These are phyloP conservation scores for Agrotis exclamationis DNA, from an alignment of 2,888 invertebrate species.

Conservation along the genomic window DNA sequence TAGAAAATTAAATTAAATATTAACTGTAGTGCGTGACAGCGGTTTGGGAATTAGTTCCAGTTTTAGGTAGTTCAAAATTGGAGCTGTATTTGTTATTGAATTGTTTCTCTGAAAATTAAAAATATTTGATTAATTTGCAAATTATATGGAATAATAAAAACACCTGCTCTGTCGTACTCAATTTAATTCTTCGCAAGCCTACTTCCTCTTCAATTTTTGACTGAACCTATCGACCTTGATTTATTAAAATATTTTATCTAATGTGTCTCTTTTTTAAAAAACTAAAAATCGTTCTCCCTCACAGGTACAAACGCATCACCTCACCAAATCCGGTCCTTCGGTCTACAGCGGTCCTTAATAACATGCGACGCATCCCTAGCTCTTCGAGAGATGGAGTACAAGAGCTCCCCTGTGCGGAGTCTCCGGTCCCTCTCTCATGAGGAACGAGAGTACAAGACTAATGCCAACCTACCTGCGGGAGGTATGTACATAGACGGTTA, in stretches of 20 bases:
- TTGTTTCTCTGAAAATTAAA: neutral
- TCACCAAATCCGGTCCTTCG: conserved; percentile 94
- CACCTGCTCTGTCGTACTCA: no score
- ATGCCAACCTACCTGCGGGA: conserved; percentile 88
- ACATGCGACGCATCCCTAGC: conserved; percentile 86
- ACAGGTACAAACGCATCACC: conserved; percentile 91
- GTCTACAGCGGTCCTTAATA: conserved; percentile 93
- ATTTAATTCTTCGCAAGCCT: no score
- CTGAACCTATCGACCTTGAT: no score
- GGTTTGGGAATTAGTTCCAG: neutral
- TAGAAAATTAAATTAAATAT: conserved; percentile 54
- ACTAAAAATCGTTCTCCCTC: conserved; percentile 4
- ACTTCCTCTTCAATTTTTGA: no score
- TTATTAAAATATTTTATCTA: no score
- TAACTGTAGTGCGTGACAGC: conserved; percentile 29
- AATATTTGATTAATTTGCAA: no score
- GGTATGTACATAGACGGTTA: conserved; percentile 76
- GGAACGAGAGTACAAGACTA: conserved; percentile 92
- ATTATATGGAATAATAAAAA: no score
- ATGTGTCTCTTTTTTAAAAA: neutral
- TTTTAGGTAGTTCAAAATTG: neutral
- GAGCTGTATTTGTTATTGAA: conserved; percentile 19
- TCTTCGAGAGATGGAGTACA: conserved; percentile 91
- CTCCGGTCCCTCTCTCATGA: conserved; percentile 90
- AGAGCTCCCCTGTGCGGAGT: conserved; percentile 89